Evolutionary conservation across 2,113 vertebrate species (phyloP), one percentile per base, ranked within the genome.

Genomic region (Halcyon malimbica): DNA sequence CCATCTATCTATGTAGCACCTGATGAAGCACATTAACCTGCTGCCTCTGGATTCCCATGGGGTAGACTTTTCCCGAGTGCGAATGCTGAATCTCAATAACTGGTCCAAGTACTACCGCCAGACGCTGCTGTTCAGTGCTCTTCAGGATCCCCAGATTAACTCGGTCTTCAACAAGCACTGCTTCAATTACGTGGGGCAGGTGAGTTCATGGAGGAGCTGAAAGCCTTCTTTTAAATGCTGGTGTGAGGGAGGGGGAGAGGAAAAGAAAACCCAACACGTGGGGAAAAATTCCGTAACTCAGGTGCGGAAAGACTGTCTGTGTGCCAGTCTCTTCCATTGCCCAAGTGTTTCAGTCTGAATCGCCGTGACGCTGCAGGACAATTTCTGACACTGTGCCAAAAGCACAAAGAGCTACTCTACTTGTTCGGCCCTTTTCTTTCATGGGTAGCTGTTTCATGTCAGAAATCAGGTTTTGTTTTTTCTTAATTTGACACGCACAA

Each of bases 21-120:
- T 99, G 96, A 98, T 99, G 98, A 99, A 98, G 70, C 98, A 99
- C 95, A 94, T 99, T 83, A 99, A 99, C 97, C 98, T 99, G 37
- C 98, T 99, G 96, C 99, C 99, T 5, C 95, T 98, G 96, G 99
- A 99, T 42, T 98, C 99, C 35, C 99, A 99, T 0, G 99, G 99
- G 3, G 99, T 99, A 10, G 99, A 99, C 97, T 99, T 99, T 33
- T 99, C 99, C 80, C 98, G 99, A 18, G 99, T 99, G 57, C 98
- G 99, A 59, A 99, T 99, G 98, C 99, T 98, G 98, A 99, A 97
- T 95, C 98, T 99, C 88, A 99, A 98, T 87, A 99, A 98, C 96
- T 99, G 99, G 99, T 97, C 99, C 64, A 97, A 87, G 95, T 98
- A 98, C 95, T 99, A 99, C 96, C 98, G 99, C 33, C 99, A 99